phyloP scores from a whole-genome alignment of 2,888 invertebrate species.

The Ephialtes manifestator region DNA sequence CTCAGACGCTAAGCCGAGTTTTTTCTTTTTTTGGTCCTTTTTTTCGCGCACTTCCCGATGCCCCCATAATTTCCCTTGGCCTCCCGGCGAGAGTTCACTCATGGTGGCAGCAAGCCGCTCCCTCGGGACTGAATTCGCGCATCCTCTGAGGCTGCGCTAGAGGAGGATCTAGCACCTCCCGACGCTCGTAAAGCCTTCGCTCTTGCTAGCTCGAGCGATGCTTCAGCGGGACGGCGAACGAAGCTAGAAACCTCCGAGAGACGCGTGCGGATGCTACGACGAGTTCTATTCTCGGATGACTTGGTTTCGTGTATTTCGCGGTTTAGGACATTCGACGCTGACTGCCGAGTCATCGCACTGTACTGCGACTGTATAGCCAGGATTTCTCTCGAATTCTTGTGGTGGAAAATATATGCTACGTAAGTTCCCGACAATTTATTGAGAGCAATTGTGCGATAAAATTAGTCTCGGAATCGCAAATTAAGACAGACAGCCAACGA shows the following conservation, averaged over 20 bases:
- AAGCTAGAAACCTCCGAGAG: slow-evolving; percentile 45
- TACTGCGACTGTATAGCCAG: not conserved
- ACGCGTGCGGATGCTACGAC: slow-evolving; percentile 42
- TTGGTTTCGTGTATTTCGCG: slow-evolving; percentile 46
- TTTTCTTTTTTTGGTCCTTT: slow-evolving; percentile 11
- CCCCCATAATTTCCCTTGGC: slow-evolving; percentile 55
- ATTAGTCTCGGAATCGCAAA: slow-evolving; percentile 13
- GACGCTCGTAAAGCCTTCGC: slow-evolving; percentile 59
- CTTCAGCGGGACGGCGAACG: not conserved
- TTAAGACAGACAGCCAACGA: not conserved
- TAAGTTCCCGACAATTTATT: not conserved
- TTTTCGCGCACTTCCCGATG: slow-evolving; percentile 23
- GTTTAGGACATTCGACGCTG: not conserved
- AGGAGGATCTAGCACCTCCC: slow-evolving; percentile 61
- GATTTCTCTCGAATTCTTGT: not conserved
- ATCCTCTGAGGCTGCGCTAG: slow-evolving; percentile 32
- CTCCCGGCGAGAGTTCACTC: slow-evolving; percentile 42
- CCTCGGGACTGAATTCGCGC: slow-evolving; percentile 46
- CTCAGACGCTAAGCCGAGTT: not conserved
- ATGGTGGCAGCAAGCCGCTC: slow-evolving; percentile 39
- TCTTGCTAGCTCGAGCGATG: slow-evolving; percentile 14
- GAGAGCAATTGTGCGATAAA: not conserved
- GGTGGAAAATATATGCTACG: not conserved
- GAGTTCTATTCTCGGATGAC: slow-evolving; percentile 65
- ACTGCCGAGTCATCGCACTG: slow-evolving; percentile 45